Base-by-base conservation (phyloP, 2,797 vertebrate species). In the Leptodactylus fallax region DNA sequence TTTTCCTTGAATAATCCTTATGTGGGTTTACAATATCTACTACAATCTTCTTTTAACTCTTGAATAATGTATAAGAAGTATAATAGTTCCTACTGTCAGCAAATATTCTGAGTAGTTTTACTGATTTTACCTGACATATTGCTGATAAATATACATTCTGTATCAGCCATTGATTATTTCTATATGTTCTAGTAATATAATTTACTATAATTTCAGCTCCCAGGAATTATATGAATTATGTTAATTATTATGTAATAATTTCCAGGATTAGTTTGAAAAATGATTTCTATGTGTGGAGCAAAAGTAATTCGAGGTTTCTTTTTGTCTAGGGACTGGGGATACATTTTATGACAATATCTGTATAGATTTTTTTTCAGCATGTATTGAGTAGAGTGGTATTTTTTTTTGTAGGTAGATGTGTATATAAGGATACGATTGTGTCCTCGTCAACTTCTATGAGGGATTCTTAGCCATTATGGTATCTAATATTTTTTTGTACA, bases 141-240 rank as follows among this genome's bases (percentile, higher is more conserved):
- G 47, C 17, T n/a, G 19, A 72, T 83, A 78, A 61, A 87, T 87
- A 78, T 69, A 78, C 67, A 25, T 82, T 36, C 63, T 63, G 61
- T 27, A 77, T 65, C 45, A 21, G 79, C 25, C 80, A 87, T 87
- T 67, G 80, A 83, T 87, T 87, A 77, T 83, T 78, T 87, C 58
- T 63, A 56, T 87, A 71, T 67, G 47, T 65, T 87, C 63, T 78
- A 87, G 71, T 87, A 87, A 82, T 87, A 77, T 77, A 82, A 47
- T 87, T 83, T 82, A 23, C 79, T 65, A 36, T 36, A 36, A 36
- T 65, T 23, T 72, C 21, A 63, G 85, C 51, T 56, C 47, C 36
- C 21, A 12, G 58, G 47, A 53, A 76, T 51, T 47, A 83, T 23
- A 55, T 25, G 55, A 69, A 82, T 76, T 77, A 87, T 36, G 2